Evolutionary conservation across 2,888 invertebrate species (phyloP).

Genomic region (Epistrophella euchroma): DNA sequence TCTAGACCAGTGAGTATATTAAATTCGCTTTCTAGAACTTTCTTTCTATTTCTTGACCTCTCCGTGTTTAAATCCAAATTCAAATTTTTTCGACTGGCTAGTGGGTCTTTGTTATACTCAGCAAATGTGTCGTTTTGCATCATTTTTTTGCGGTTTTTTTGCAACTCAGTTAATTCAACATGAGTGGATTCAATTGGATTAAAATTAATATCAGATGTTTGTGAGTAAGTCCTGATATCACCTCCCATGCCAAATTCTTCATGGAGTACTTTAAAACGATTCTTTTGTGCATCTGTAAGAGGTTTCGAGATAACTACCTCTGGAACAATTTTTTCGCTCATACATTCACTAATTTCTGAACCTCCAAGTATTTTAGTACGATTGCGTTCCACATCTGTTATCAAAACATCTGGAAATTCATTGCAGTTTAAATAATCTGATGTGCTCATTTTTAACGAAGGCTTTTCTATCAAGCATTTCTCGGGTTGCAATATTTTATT

Average conservation of each 20-base stretch:
- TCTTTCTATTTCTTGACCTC: slow-evolving; percentile 78
- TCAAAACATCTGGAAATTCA: slow-evolving; percentile 68
- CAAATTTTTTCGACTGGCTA: slow-evolving; percentile 76
- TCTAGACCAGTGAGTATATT: slow-evolving; percentile 77
- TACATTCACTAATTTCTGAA: slow-evolving; percentile 70
- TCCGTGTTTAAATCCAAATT: slow-evolving; percentile 79
- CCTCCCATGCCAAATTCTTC: slow-evolving; percentile 85
- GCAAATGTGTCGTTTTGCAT: slow-evolving; percentile 80
- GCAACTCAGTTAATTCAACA: slow-evolving; percentile 80
- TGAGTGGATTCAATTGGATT: slow-evolving; percentile 73
- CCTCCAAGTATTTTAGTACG: slow-evolving; percentile 78
- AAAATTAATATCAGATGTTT: slow-evolving; percentile 79
- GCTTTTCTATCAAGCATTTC: background rate
- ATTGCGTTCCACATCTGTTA: slow-evolving; percentile 78
- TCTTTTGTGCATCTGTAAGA: slow-evolving; percentile 86
- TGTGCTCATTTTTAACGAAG: slow-evolving; percentile 77
- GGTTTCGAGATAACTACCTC: slow-evolving; percentile 28
- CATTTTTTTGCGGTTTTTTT: slow-evolving; percentile 82
- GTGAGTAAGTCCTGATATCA: slow-evolving; percentile 81
- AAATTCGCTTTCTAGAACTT: slow-evolving; percentile 79
- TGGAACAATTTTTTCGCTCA: slow-evolving; percentile 61
- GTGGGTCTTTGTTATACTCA: slow-evolving; percentile 77
- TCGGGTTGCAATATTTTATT: slow-evolving; percentile 59
- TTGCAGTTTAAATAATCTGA: slow-evolving; percentile 81
- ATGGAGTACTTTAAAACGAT: slow-evolving; percentile 86